phyloP scores from a whole-genome alignment of 2,113 vertebrate species.

The Parus major region DNA sequence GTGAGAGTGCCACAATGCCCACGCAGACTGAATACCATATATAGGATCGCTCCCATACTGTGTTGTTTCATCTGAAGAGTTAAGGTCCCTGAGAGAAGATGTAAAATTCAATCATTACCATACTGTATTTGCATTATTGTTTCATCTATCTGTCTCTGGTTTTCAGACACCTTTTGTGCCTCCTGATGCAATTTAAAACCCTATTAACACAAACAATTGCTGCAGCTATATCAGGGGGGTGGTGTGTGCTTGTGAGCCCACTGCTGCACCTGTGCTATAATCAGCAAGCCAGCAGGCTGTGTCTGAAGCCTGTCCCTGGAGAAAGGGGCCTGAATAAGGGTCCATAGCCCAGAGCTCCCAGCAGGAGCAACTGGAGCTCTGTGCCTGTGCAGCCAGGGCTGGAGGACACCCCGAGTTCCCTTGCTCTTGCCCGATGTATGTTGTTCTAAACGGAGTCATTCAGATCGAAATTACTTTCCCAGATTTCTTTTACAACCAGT shows the following conservation, averaged over 20 bases:
- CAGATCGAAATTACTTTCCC: neutral
- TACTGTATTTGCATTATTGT: neutral
- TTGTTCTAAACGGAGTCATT: neutral
- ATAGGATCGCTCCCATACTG: neutral
- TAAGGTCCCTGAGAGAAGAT: neutral
- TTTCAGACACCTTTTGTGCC: neutral
- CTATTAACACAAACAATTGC: neutral
- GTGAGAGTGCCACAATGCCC: neutral
- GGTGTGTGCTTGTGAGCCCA: neutral
- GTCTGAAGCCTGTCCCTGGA: neutral
- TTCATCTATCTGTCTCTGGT: neutral
- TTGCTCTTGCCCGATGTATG: neutral
- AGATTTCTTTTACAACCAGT: neutral
- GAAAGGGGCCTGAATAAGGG: neutral
- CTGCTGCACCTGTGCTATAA: constrained; percentile 21
- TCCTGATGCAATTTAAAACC: neutral
- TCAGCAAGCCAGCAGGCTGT: neutral
- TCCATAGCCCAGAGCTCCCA: neutral
- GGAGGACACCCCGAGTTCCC: neutral
- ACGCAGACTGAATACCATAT: neutral
- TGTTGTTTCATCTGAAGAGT: neutral
- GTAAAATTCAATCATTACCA: neutral
- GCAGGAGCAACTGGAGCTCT: neutral
- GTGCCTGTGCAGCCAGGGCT: neutral
- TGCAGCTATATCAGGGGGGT: neutral